Evolutionary conservation across 2,888 invertebrate genomes (phyloP).

Genomic region (Acleris cristana): DNA sequence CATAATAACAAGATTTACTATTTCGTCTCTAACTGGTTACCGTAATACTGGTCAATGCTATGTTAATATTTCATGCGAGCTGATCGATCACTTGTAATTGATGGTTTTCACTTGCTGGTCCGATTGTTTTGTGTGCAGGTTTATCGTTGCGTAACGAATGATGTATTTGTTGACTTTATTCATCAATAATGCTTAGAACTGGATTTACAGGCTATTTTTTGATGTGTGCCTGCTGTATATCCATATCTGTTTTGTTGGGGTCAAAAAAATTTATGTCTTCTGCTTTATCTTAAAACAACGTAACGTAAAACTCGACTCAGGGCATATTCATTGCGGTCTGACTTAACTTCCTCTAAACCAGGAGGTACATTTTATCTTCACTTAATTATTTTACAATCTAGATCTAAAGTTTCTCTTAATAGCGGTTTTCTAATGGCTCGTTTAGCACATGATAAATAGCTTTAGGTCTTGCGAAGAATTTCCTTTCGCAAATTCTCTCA

Average conservation of each 20-base stretch:
- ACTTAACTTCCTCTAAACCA: neutral
- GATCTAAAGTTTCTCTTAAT: neutral
- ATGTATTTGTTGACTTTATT: constrained; percentile 16
- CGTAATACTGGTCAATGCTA: constrained; percentile 18
- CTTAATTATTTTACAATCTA: neutral
- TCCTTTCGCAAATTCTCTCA: constrained; percentile 17
- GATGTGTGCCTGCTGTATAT: too few species aligned
- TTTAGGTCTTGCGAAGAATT: constrained; percentile 10
- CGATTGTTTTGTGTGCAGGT: constrained; percentile 10
- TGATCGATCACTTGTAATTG: constrained; percentile 31
- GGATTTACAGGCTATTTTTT: too few species aligned
- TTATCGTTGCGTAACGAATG: constrained; percentile 13
- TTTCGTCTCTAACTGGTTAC: neutral
- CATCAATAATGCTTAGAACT: constrained; percentile 1
- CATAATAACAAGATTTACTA: neutral
- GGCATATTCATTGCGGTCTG: neutral
- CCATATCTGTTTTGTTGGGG: too few species aligned
- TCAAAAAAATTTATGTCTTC: too few species aligned
- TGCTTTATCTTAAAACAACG: too few species aligned
- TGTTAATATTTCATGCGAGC: constrained; percentile 4
- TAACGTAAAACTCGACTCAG: too few species aligned
- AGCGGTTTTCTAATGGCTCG: neutral
- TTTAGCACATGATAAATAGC: constrained; percentile 5
- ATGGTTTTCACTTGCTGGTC: constrained; percentile 5
- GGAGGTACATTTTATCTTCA: neutral